Percentiles rank a stretch among this genome's conserved stretches.
Conservation (phyloP, 2,797 vertebrate species). For the Danio jaintianensis region DNA sequence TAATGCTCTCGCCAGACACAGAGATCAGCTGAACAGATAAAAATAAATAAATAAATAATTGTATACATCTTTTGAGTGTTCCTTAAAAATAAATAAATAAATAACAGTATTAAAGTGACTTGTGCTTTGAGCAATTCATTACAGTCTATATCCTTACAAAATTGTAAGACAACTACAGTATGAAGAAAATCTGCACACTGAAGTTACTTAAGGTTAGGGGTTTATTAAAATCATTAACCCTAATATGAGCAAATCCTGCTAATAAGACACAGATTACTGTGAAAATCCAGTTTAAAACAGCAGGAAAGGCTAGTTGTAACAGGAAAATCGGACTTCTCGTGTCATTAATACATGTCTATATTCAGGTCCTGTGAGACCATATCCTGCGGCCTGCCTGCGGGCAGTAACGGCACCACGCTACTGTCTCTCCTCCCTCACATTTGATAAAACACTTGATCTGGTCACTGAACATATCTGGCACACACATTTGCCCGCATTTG, state of each 20-base stretch:
- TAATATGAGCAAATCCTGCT: constrained; percentile 5
- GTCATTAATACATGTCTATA: constrained; percentile 11
- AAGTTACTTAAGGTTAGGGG: background rate
- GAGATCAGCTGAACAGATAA: too few relatives aligned
- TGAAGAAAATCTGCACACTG: background rate
- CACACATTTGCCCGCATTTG: background rate
- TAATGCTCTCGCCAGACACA: too few relatives aligned
- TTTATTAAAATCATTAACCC: constrained; percentile 12
- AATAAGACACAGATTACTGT: constrained; percentile 4
- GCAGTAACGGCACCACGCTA: constrained; percentile 39
- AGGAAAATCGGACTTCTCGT: background rate
- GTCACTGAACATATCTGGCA: background rate
- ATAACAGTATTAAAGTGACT: too few relatives aligned
- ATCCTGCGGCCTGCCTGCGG: constrained; percentile 47
- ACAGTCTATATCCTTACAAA: too few relatives aligned
- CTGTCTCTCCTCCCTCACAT: constrained; percentile 40
- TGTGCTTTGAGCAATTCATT: too few relatives aligned
- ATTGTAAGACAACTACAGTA: background rate
- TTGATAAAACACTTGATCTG: constrained; percentile 52
- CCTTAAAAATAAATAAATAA: too few relatives aligned
- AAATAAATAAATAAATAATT: too few relatives aligned
- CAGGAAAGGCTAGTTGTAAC: background rate
- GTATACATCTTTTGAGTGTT: too few relatives aligned
- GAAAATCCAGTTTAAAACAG: background rate
- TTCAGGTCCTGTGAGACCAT: constrained; percentile 27